Evolutionary conservation across 2,797 vertebrate genomes (phyloP), one percentile per base, ranked within the genome.

Genomic region (Sus cebifrons): DNA sequence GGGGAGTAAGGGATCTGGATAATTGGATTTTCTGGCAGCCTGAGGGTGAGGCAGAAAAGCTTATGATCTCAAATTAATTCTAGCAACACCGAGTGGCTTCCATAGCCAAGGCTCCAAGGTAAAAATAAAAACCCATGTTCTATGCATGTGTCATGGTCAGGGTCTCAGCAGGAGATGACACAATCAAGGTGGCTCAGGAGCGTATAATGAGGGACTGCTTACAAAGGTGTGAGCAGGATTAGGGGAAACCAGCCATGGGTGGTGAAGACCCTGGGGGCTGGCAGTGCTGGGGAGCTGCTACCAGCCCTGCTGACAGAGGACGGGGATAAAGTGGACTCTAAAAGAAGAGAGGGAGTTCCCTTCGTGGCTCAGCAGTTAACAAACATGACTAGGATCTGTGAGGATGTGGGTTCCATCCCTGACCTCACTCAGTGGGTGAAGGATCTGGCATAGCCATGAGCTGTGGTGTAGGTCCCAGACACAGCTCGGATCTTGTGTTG

Each of bases 11-110:
- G 56, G n/a, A 70, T 56, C 29, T 13, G 32, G 68, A 64, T 95
- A 95, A 95, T 13, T 96, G 82, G 85, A 95, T 94, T 96, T 95
- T 90, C 54, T 36, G 49, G 78, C 58, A 96, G 90, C 90, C 75
- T 56, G 65, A 91, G 78, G 81, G 78, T 52, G 25, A 91, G 81
- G 25, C 64, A 71, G 94, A 86, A 84, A 96, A 71, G 77, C 36
- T 95, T 89, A 92, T 86, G 88, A 86, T 90, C 77, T 96, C 78
- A 75, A 86, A 88, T 81, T 84, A 94, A 97, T 94, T 82, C 97
- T 52, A 56, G 84, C 58, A 74, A 87, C 79, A 91, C n/a, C 49
- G 29, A 92, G 73, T 44, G 20, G 36, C 84, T 88, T 78, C 84
- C 23, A n/a, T 10, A n/a, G 44, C 87, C 58, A 68, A 77, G 67